Percentiles rank a stretch among this genome's conserved stretches.
Conservation (phyloP, 2,797 vertebrate species). For the Saxicola maurus region DNA sequence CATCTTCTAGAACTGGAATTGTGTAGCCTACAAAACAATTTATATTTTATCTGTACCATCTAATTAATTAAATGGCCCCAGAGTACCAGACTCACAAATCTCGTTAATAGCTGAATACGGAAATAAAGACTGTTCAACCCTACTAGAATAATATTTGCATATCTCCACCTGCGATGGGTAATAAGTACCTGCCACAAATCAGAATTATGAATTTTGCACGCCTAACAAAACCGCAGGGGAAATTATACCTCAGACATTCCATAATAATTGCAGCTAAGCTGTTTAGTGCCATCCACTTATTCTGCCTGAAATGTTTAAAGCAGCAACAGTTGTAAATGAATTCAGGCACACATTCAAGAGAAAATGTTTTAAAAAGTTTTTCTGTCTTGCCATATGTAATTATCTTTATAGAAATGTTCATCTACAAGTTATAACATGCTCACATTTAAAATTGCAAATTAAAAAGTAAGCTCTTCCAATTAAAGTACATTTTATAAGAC, state of each 20-base stretch:
- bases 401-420: conserved; percentile 73
- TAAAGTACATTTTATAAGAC: conserved; percentile 7
- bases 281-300: conserved; percentile 84
- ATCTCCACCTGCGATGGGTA: conserved; percentile 87
- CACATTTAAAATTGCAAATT: conserved; percentile 63
- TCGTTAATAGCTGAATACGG: conserved; percentile 81
- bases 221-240: conserved; percentile 83
- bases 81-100: conserved; percentile 83
- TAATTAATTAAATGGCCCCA: conserved; percentile 85
- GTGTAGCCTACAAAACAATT: conserved; percentile 77
- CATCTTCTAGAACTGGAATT: conserved; percentile 67
- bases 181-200: conserved; percentile 87
- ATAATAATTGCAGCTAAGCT: conserved; percentile 86
- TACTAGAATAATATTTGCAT: conserved; percentile 85
- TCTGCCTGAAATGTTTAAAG: conserved; percentile 82
- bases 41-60: conserved; percentile 80
- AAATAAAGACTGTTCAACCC: conserved; percentile 80
- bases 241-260: conserved; percentile 86
- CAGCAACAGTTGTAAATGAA: conserved; percentile 84
- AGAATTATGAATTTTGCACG: conserved; percentile 84
- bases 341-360: conserved; percentile 77
- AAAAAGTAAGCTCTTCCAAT: conserved; percentile 24
- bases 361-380: conserved; percentile 70
- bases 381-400: conserved; percentile 75
- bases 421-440: conserved; percentile 54